Base-by-base conservation (phyloP, 2,888 invertebrate genomes). In the Branchellion lobata region DNA sequence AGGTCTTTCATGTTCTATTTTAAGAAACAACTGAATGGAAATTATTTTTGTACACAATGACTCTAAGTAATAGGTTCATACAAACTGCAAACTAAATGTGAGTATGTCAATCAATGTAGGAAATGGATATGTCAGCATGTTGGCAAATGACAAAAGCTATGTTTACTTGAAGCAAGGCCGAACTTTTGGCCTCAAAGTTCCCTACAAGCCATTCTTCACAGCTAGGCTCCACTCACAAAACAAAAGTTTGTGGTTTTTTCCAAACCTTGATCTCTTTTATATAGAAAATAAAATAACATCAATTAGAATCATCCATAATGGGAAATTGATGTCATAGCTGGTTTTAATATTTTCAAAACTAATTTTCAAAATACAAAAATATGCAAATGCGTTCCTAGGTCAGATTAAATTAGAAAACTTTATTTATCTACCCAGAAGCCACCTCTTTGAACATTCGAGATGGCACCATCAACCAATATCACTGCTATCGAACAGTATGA, bases 81-180 rank as follows among this genome's bases (percentile, higher is more conserved):
- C n/a, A n/a, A n/a, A n/a, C n/a, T n/a, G n/a, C n/a, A 47, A 47
- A 47, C 8, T 47, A 14, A 18, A 47, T 47, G 18, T 47, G 8
- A 47, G 18, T 14, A 47, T n/a, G 21, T 57, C 8, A 57, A 57
- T 57, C 8, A 8, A 57, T 24, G 40, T 5, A 57, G 61, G 61
- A 57, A 57, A 57, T 57, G 61, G 61, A 24, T 57, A 57, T 57
- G 24, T 57, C 3, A 57, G 61, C 21, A n/a, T 57, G n/a, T 57
- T 57, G 21, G 61, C 61, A 24, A n/a, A 57, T 5, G n/a, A 18
- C 21, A 57, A 57, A 5, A 24, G 24, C 21, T 5, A 57, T n/a
- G 5, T 57, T 3, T 57, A 57, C 61, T 57, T 57, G 61, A 57
- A 24, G 61, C 3, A 57, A n/a, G 61, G 61, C 5, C 5, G 61